Base-by-base conservation (phyloP, 2,113 vertebrate species). In the Genyomyrus donnyi region DNA sequence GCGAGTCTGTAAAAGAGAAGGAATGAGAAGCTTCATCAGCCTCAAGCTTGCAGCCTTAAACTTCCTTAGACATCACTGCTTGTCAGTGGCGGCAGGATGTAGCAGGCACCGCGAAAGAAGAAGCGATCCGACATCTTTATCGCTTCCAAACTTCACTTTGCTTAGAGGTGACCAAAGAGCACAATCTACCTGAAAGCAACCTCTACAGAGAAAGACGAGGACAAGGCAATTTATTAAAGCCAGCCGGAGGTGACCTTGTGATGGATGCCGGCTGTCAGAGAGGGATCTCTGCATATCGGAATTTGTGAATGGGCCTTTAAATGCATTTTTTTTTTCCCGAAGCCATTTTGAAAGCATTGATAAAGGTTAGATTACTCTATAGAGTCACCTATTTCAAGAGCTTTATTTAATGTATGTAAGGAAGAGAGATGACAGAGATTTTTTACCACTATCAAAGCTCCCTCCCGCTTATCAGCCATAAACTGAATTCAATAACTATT, bases 211-310 rank as follows among this genome's bases (percentile, higher is more conserved):
- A 91, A 91, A 91, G 88, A 89, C 70, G 91, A 92, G 27, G 90
- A 88, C 89, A 90, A 89, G 89, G 48, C 89, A 88, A 92, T 92
- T 91, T 91, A 90, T 92, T 92, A 90, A 89, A 91, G 89, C 62
- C 42, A 17, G 58, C 83, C 42, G n/a, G 90, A 91, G 91, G 90
- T 91, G 91, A 92, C 88, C 80, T 91, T 90, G 62, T 85, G 91
- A 92, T 91, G 88, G 91, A 91, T 92, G 87, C 62, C 62, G 62
- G 35, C 90, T 92, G 91, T 92, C 87, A 11, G 91, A 91, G 91
- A 90, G 88, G 52, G 89, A 91, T 91, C 77, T 53, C 91, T 90
- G 52, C 88, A 92, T 88, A 85, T 48, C 85, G 77, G 88, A 90
- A 66, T 86, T 83, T 90, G 88, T 87, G 62, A 91, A 87, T 85